Base-by-base conservation (phyloP, 2,797 vertebrate species). In the Cryptoprocta ferox region DNA sequence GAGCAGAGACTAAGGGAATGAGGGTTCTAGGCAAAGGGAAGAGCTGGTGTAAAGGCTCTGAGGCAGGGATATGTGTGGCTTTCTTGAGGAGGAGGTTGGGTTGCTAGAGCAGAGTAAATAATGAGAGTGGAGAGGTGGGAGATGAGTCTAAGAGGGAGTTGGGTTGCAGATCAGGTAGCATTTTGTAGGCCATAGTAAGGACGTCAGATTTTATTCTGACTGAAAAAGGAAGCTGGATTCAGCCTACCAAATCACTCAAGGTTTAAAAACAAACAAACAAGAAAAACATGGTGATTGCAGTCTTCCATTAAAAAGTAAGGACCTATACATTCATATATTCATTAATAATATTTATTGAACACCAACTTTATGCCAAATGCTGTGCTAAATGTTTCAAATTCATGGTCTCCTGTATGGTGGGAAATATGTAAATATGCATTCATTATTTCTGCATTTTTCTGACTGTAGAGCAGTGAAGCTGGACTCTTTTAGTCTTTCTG, bases 141-240 rank as follows among this genome's bases (percentile, higher is more conserved):
- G 75, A 13, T 12, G 30, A 83, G 28, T 9, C 11, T 30, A 5
- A 15, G 50, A 85, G 37, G 26, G 16, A 37, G 32, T 19, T 32
- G 19, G 32, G 53, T 50, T 89, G 61, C 48, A 84, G 56, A 63
- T 92, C 63, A 68, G 4, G 15, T 53, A 76, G 24, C 61, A 32
- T 37, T 94, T 90, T 84, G 18, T n/a, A 94, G 53, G 68, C n/a
- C 3, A 0, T 26, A 4, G 16, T 39, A 28, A 56, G 45, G 8
- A 32, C n/a, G 82, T 92, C 1, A 15, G 13, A 71, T 65, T 97
- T 93, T 94, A 87, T 92, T 94, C n/a, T 65, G n/a, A 73, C 28
- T 83, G 39, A 92, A 70, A 88, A 14, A 59, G 82, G 59, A 92
- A 76, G 7, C 59, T 39, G 24, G 86, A 21, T 79, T 71, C 30